These are phyloP conservation scores for human (Homo sapiens) DNA, from an alignment of 2,113 vertebrate genomes.

Conservation along the genomic window DNA sequence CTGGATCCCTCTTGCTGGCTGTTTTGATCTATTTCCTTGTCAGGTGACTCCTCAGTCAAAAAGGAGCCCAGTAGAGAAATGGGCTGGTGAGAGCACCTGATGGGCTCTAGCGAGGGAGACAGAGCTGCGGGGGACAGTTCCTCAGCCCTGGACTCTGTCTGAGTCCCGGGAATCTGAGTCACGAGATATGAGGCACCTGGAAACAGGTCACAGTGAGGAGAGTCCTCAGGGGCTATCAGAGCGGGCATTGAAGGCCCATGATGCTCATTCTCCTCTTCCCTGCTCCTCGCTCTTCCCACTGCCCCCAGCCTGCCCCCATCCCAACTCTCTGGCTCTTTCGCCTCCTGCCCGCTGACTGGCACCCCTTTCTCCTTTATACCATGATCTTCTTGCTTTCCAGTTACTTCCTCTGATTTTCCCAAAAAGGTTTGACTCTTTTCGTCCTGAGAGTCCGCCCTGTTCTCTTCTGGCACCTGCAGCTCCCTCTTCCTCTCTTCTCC, in stretches of 20 bases:
- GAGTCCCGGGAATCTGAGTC: background rate
- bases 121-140: background rate
- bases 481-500: background rate
- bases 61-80: background rate
- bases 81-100: background rate
- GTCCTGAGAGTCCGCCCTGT: background rate
- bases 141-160: slow-evolving; percentile 1
- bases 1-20: background rate
- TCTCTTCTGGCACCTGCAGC: background rate
- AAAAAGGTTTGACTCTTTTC: background rate
- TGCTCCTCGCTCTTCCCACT: background rate
- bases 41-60: background rate
- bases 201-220: background rate
- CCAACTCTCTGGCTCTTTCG: background rate
- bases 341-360: background rate
- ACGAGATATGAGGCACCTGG: background rate
- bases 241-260: background rate
- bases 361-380: fast-evolving
- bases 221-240: background rate
- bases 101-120: background rate
- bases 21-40: background rate
- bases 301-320: background rate
- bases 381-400: background rate
- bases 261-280: background rate
- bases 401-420: background rate